These are phyloP conservation scores for Parapristionchus giblindavisi DNA, from an alignment of 2,888 invertebrate genomes.

Conservation along the genomic window DNA sequence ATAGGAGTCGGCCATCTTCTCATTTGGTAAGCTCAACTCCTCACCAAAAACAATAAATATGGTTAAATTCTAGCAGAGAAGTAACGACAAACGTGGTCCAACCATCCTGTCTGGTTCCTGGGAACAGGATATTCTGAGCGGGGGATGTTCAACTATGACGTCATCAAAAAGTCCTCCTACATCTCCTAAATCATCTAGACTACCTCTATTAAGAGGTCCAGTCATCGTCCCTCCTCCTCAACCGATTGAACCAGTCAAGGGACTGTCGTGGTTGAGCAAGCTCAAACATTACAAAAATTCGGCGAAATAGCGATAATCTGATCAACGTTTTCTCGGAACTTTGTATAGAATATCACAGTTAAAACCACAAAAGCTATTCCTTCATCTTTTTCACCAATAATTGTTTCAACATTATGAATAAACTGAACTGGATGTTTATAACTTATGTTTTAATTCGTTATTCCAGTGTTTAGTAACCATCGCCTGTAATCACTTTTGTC, in stretches of 20 bases:
- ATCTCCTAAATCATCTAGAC: conserved; percentile 18
- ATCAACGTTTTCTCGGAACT: too few relatives aligned
- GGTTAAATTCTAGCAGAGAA: not conserved
- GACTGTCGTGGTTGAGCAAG: conserved; percentile 32
- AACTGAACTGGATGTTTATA: too few relatives aligned
- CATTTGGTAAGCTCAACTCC: not conserved
- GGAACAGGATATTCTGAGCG: not conserved
- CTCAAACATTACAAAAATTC: conserved; percentile 36
- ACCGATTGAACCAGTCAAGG: not conserved
- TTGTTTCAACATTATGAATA: too few relatives aligned
- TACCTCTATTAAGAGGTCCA: not conserved
- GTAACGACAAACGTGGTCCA: not conserved
- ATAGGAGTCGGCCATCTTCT: not conserved
- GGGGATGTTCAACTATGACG: not conserved
- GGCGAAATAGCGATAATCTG: conserved; percentile 20
- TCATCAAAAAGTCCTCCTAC: conserved; percentile 6
- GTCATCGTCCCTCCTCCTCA: not conserved
- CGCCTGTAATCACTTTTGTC: too few relatives aligned
- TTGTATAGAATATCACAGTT: too few relatives aligned
- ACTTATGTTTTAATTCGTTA: too few relatives aligned
- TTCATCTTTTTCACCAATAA: too few relatives aligned
- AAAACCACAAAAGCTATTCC: too few relatives aligned
- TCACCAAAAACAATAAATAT: not conserved
- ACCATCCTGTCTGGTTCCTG: conserved; percentile 22
- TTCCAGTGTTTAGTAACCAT: too few relatives aligned